phyloP scores from a whole-genome alignment of 2,113 vertebrate genomes.

The Paraplagusia blochii region DNA sequence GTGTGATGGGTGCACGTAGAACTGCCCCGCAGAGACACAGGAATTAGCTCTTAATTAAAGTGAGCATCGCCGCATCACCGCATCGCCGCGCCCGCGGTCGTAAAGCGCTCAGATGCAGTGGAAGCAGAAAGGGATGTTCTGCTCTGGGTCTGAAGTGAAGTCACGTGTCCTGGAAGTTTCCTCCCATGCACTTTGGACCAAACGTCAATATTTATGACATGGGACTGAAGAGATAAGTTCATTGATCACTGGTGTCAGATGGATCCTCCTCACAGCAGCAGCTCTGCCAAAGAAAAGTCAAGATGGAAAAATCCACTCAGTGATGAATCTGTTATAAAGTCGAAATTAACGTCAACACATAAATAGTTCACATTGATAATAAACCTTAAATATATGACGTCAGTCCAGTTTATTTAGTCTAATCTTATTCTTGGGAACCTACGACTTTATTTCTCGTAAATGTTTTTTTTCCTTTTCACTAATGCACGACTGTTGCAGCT shows the following conservation, averaged over 20 bases:
- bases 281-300: constrained; percentile 3
- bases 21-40: constrained; percentile 40
- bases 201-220: constrained; percentile 35
- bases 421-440: too few species aligned
- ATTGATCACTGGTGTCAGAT: constrained; percentile 8
- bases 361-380: too few species aligned
- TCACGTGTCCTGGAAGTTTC: constrained; percentile 12
- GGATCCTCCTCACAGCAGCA: not conserved
- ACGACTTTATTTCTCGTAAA: too few species aligned
- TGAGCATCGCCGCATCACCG: constrained; percentile 19
- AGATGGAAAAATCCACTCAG: not conserved
- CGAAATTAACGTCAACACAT: too few species aligned
- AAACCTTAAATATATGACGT: too few species aligned
- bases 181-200: not conserved
- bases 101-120: constrained; percentile 13
- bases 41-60: constrained; percentile 62
- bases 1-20: constrained; percentile 39
- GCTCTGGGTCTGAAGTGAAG: constrained; percentile 17
- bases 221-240: constrained; percentile 21
- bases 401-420: too few species aligned
- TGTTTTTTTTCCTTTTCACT: too few species aligned
- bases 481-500: too few species aligned
- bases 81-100: constrained; percentile 24
- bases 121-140: constrained; percentile 8
- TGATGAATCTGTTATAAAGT: constrained; percentile 1